A percentile compares a stretch with the other conserved stretches of the same genome.
Conservation (phyloP, 2,888 invertebrate species). For the Venustoraphidia nigricollis region DNA sequence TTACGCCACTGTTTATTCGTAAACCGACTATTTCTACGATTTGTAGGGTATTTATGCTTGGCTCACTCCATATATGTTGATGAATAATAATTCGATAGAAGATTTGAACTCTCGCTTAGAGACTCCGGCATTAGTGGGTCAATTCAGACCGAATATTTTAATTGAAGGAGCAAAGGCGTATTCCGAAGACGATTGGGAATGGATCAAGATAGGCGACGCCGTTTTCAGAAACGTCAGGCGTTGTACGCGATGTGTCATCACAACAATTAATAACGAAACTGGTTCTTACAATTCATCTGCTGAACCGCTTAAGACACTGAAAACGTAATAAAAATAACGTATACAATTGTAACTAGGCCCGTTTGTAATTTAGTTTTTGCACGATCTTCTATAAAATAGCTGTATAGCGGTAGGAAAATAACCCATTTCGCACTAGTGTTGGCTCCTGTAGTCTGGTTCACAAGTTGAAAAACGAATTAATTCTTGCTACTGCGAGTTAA, state of each 20-base stretch:
- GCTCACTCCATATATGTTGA: slow-evolving; percentile 33
- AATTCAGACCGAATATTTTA: slow-evolving; percentile 41
- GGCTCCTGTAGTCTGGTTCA: too few relatives aligned
- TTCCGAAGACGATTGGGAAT: slow-evolving; percentile 39
- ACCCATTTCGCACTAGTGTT: too few relatives aligned
- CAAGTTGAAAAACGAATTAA: too few relatives aligned
- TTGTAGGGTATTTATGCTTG: slow-evolving; percentile 35
- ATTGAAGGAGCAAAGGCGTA: slow-evolving; percentile 30
- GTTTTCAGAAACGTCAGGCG: slow-evolving; percentile 35
- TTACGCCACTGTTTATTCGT: too few relatives aligned
- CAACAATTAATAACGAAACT: slow-evolving; percentile 31
- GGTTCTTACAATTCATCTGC: slow-evolving; percentile 25
- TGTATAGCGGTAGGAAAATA: too few relatives aligned
- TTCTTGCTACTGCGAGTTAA: too few relatives aligned
- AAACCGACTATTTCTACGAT: neutral
- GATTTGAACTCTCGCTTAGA: slow-evolving; percentile 32
- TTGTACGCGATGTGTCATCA: slow-evolving; percentile 33
- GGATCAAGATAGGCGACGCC: slow-evolving; percentile 35
- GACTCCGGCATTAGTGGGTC: slow-evolving; percentile 25
- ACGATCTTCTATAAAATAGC: too few relatives aligned
- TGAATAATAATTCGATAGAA: slow-evolving; percentile 33
- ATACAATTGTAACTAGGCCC: too few relatives aligned
- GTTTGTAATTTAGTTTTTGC: too few relatives aligned
- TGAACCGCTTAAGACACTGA: slow-evolving; percentile 36
- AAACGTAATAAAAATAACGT: slow-evolving; percentile 22